Conservation (phyloP, 2,888 invertebrate genomes). For the Oscheius sp. region DNA sequence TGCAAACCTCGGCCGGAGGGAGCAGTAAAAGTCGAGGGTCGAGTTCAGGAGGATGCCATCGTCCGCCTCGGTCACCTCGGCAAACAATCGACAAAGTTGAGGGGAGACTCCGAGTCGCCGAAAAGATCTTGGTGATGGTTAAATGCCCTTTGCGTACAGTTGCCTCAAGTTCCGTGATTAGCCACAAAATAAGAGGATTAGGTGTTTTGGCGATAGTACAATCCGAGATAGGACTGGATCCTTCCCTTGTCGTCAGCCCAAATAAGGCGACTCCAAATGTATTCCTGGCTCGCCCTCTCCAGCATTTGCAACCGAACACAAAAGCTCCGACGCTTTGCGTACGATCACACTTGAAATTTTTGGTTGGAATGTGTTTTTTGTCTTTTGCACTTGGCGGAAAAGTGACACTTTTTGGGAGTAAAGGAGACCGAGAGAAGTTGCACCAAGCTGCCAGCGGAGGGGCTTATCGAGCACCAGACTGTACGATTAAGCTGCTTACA, state of each 20-base stretch:
- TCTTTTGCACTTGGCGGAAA: slow-evolving; percentile 27
- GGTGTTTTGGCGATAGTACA: slow-evolving; percentile 5
- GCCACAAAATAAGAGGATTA: slow-evolving; percentile 25
- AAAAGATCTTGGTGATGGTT: background rate
- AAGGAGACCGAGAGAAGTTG: background rate
- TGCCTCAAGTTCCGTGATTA: slow-evolving; percentile 21
- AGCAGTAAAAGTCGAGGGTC: slow-evolving; percentile 6
- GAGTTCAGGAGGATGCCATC: background rate
- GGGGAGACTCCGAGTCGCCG: slow-evolving; percentile 11
- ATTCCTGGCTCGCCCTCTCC: background rate
- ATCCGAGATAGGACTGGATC: background rate
- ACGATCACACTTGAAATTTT: slow-evolving; percentile 32
- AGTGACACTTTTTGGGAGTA: background rate
- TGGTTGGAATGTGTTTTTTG: slow-evolving; percentile 31
- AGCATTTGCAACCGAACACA: slow-evolving; percentile 18
- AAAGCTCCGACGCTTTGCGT: slow-evolving; percentile 26
- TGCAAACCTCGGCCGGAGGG: slow-evolving; percentile 26
- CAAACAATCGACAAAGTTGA: background rate
- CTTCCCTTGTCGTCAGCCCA: background rate
- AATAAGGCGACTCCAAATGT: background rate
- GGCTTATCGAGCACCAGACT: slow-evolving; percentile 17
- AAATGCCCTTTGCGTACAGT: background rate
- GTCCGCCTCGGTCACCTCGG: slow-evolving; percentile 12
- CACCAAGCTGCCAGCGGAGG: slow-evolving; percentile 8
- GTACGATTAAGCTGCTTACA: slow-evolving; percentile 36